Base-by-base conservation (phyloP, 2,888 invertebrate genomes). In the Zaprionus obscuricornis region DNA sequence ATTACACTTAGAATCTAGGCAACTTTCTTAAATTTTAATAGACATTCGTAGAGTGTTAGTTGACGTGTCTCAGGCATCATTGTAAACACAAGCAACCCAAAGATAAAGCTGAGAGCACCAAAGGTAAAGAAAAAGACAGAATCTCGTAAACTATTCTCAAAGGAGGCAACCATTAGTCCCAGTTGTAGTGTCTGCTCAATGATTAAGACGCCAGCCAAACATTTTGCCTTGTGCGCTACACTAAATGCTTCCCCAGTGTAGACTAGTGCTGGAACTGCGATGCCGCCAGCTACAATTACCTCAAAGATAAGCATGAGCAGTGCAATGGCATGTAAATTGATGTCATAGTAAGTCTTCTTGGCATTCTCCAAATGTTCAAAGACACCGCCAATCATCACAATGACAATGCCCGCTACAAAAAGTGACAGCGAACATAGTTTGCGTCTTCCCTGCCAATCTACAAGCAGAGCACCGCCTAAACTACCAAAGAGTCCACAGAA, bases 171-270 rank as follows among this genome's bases (percentile, higher is more conserved):
- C 14, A 82, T 78, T 5, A 89, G 68, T 0, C 65, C 67, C 47
- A 88, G 50, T 7, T 89, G 89, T 8, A 89, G 47, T 0, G 76
- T 36, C 42, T 88, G 83, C 59, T 89, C 88, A 3, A 69, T 58
- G 16, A 84, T 69, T 18, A 89, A 63, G 7, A 89, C 56, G 2
- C 56, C 57, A 8, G 88, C 78, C 37, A 89, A 60, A 18, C 87
- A 88, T 2, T 47, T 52, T 0, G 87, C 68, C 57, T 89, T 89
- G 40, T 85, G 74, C 1, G 79, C 63, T 17, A 83, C 50, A 1
- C 85, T 82, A 17, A 89, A 89, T 1, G 90, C 90, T 45, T 89
- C 89, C 1, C 87, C 74, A 2, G 88, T 72, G 29, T 89, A 89
- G 14, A 89, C 74, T 5, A 83, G 65, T 0, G 88, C 82, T 4